Base-by-base conservation (phyloP, 2,888 invertebrate genomes). In the Tipula helvola region DNA sequence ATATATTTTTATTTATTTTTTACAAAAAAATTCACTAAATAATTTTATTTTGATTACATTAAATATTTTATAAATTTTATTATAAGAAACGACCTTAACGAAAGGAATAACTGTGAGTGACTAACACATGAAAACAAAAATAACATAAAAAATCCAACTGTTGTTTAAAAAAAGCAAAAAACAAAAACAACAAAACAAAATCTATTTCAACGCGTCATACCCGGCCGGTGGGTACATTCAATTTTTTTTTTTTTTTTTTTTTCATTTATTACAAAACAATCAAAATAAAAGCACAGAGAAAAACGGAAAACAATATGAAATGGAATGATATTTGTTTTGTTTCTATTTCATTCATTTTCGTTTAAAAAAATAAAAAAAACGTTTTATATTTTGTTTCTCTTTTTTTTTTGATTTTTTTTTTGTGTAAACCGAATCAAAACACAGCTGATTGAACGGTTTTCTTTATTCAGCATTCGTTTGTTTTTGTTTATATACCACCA, bases 381-480 rank as follows among this genome's bases (percentile, higher is more conserved):
- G 10, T 13, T 71, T 13, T 28, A 28, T 28, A 28, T 71, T 2
- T 71, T 71, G 71, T 71, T 71, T 71, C 71, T 18, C 28, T 28
- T 71, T 2, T 71, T 71, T 28, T 71, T 71, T 71, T 28, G n/a
- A n/a, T 18, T 28, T 71, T 71, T 28, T 28, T 5, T 71, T 18
- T 28, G 28, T 71, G 71, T 71, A 71, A 71, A 28, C 10, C 18
- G 71, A 28, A 85, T 42, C 39, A 85, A 85, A 85, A 42, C 85
- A 85, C 85, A 85, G 85, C 85, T 85, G 85, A 85, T 85, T 42
- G 84, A 16, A 84, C 84, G 84, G 84, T 84, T 84, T 84, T 84
- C 84, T 84, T 71, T 71, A 71, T 71, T 71, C 71, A 71, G 28
- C 18, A 28, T 71, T 28, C 8, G 10, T 71, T 71, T 71, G 28